phyloP scores from a whole-genome alignment of 2,113 vertebrate genomes.

The Oryzias celebensis region DNA sequence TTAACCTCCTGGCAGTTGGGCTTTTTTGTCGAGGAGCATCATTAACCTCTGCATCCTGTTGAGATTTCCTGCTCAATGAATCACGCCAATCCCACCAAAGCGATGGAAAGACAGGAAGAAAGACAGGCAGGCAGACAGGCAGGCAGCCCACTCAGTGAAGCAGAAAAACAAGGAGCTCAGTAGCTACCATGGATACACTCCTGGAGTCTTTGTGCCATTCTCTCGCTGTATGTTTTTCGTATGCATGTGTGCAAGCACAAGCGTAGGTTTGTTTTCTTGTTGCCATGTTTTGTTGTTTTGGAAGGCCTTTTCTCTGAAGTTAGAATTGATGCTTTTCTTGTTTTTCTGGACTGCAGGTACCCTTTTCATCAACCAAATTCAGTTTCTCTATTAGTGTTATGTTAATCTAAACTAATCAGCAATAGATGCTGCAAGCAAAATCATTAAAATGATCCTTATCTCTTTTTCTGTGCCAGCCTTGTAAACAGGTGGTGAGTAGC shows the following conservation, averaged over 20 bases:
- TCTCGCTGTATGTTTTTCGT: constrained; percentile 49
- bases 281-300: constrained; percentile 7
- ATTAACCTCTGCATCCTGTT: constrained; percentile 56
- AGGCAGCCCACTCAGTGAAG: constrained; percentile 66
- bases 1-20: constrained; percentile 25
- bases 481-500: neutral
- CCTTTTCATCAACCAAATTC: neutral
- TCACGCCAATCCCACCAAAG: constrained; percentile 55
- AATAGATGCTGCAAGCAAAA: too few species aligned
- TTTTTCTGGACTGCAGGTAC: too few species aligned
- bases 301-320: constrained; percentile 11
- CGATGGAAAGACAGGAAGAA: constrained; percentile 14
- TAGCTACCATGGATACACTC: constrained; percentile 71
- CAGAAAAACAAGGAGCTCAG: constrained; percentile 63
- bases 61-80: constrained; percentile 65
- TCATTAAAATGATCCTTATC: too few species aligned
- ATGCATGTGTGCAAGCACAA: constrained; percentile 44
- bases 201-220: constrained; percentile 49
- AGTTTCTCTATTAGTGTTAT: neutral
- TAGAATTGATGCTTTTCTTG: constrained; percentile 7
- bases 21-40: constrained; percentile 34
- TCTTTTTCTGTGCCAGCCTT: neutral
- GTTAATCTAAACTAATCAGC: neutral
- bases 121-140: constrained; percentile 24
- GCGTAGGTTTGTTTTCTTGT: constrained; percentile 24